phyloP scores from a whole-genome alignment of 2,797 vertebrate genomes.

The Todus mexicanus region DNA sequence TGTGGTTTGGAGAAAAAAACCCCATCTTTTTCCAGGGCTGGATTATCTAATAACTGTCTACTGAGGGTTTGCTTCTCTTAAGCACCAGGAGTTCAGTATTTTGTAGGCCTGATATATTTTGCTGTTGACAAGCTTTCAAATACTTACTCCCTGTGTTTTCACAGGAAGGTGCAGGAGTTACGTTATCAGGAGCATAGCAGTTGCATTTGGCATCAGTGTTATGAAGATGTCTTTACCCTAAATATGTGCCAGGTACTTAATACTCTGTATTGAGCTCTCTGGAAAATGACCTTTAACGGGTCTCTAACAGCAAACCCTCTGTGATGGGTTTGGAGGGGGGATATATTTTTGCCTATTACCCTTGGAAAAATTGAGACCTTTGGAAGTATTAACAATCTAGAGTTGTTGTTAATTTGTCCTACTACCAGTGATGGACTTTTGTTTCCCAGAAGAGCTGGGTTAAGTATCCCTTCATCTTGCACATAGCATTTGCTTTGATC shows the following conservation, averaged over 20 bases:
- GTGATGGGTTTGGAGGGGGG: not conserved
- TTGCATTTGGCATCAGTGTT: not conserved
- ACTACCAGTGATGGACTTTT: not conserved
- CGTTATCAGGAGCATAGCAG: not conserved
- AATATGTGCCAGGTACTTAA: not conserved
- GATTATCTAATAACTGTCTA: not conserved
- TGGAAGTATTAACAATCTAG: not conserved
- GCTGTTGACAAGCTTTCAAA: not conserved
- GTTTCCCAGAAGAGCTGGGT: not conserved
- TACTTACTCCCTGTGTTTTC: not conserved
- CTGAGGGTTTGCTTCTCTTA: not conserved
- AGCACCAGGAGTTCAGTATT: not conserved
- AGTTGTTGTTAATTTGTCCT: not conserved
- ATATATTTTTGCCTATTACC: not conserved
- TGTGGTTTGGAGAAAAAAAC: not conserved
- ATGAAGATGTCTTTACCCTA: not conserved
- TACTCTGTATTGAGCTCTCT: not conserved
- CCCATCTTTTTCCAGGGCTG: not conserved
- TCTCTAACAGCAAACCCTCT: not conserved
- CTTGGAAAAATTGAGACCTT: not conserved
- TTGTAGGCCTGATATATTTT: not conserved
- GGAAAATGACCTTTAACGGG: not conserved
- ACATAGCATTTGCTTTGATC: not conserved
- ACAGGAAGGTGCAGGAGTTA: not conserved
- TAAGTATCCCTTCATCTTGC: not conserved